Percentiles rank a stretch among this genome's conserved stretches.
These are phyloP conservation scores for Barypeithes pellucidus DNA, from an alignment of 2,888 invertebrate genomes.

Conservation along the genomic window DNA sequence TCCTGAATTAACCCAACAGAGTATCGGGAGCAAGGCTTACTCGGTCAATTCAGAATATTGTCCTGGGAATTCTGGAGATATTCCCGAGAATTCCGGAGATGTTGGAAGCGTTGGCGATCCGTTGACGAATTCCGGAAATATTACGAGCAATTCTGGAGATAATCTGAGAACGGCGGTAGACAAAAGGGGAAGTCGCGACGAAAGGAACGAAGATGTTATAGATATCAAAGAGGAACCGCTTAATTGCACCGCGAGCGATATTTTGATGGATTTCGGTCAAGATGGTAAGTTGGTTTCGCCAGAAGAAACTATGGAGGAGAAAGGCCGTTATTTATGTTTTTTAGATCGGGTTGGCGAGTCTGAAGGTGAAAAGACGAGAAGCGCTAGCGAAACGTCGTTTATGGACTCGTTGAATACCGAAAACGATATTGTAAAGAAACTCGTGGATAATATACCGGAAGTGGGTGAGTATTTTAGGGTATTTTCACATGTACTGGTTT, in stretches of 20 bases:
- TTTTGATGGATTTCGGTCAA: neutral
- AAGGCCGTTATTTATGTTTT: neutral
- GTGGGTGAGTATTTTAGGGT: conserved; percentile 16
- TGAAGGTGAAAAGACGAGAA: conserved; percentile 26
- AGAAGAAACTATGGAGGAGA: neutral
- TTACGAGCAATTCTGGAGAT: too few relatives aligned
- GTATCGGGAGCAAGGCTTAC: too few relatives aligned
- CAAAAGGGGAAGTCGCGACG: neutral
- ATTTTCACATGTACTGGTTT: too few relatives aligned
- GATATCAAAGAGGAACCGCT: conserved; percentile 34
- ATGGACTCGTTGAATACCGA: neutral
- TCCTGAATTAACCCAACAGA: too few relatives aligned
- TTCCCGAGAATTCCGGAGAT: too few relatives aligned
- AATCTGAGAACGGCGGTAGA: neutral
- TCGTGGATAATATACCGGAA: conserved; percentile 27
- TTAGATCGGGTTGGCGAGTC: conserved; percentile 2
- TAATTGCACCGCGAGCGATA: neutral
- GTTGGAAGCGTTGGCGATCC: too few relatives aligned
- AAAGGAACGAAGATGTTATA: conserved; percentile 18
- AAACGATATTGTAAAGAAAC: neutral
- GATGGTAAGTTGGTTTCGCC: neutral
- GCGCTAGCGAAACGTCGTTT: conserved; percentile 34
- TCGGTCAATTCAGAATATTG: too few relatives aligned
- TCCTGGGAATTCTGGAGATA: too few relatives aligned
- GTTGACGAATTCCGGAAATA: too few relatives aligned